Conservation (phyloP, 2,113 vertebrate species). For the Elachura formosa region DNA sequence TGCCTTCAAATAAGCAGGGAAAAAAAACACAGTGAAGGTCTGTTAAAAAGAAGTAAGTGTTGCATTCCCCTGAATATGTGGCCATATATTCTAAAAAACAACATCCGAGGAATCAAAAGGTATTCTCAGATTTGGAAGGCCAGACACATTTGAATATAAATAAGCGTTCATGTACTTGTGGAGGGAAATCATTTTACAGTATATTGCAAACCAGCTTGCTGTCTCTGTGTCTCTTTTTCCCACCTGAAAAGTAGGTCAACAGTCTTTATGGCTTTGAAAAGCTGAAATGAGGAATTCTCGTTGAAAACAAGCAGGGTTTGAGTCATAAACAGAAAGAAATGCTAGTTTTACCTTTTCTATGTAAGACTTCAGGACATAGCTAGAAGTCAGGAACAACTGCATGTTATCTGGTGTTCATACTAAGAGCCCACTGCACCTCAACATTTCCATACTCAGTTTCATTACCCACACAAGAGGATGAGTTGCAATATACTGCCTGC, state of each 20-base stretch:
- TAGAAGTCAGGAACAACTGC: not conserved
- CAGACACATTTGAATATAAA: not conserved
- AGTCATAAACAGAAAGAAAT: not conserved
- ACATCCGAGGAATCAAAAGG: not conserved
- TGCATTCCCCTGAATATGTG: not conserved
- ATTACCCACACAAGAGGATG: not conserved
- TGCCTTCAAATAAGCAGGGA: not conserved
- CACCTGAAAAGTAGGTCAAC: constrained; percentile 61
- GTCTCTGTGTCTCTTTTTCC: not conserved
- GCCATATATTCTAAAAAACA: not conserved
- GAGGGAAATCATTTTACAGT: not conserved
- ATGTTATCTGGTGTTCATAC: not conserved
- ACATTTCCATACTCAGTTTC: not conserved
- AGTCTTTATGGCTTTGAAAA: constrained; percentile 15
- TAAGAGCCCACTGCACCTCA: not conserved
- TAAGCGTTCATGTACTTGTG: not conserved
- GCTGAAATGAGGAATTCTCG: not conserved
- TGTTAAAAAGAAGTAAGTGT: not conserved
- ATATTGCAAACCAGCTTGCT: constrained; percentile 24
- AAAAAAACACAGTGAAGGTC: not conserved
- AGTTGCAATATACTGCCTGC: not conserved
- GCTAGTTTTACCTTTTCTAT: not conserved
- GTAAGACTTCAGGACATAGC: not conserved
- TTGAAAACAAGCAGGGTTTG: not conserved
- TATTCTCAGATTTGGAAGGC: not conserved